Evolutionary conservation across 2,888 invertebrate species (phyloP), one percentile per base, ranked within the genome.

Genomic region (Diplolepis rosae): DNA sequence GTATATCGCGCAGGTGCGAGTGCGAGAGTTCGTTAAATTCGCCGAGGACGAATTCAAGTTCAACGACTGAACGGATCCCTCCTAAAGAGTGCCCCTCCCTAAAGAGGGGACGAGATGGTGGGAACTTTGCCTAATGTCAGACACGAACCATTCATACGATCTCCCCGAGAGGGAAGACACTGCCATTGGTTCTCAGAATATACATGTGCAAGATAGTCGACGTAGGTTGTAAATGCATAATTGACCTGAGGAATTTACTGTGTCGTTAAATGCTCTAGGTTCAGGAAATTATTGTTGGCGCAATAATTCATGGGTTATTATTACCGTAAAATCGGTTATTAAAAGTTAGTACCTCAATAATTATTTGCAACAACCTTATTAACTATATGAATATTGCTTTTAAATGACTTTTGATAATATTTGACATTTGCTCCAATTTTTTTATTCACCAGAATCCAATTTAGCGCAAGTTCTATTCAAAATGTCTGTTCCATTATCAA

Each of bases 1-100:
- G 35, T 56, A 56, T 61, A 61, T 61, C 39, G 27, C 39, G 61
- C 61, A 61, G 61, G 61, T 61, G 61, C 61, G 30, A 35, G 35
- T 56, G 56, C 56, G 66, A 50, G 66, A 50, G 66, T 66, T 66
- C 66, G 66, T 66, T 66, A 66, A 66, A 66, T 48, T 50, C 48
- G n/a, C 4, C 48, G 66, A 48, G 66, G 66, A 66, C 66, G 66
- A 66, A 66, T 66, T 66, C 48, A 66, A 48, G 66, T 66, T 66
- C 66, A 66, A 66, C 30, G 66, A 66, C 66, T 66, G 66, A 66
- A 42, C 28, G n/a, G 27, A 48, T 11, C 18, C 22, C 65, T 61
- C 7, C 13, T 24, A 39, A 39, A 61, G 32, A 18, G 6, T 22
- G 48, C 22, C 50, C 50, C 50, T 45, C 45, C 45, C n/a, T 56